These are phyloP conservation scores for Tretioscincus oriximinensis DNA, from an alignment of 2,113 vertebrate genomes.

Conservation along the genomic window DNA sequence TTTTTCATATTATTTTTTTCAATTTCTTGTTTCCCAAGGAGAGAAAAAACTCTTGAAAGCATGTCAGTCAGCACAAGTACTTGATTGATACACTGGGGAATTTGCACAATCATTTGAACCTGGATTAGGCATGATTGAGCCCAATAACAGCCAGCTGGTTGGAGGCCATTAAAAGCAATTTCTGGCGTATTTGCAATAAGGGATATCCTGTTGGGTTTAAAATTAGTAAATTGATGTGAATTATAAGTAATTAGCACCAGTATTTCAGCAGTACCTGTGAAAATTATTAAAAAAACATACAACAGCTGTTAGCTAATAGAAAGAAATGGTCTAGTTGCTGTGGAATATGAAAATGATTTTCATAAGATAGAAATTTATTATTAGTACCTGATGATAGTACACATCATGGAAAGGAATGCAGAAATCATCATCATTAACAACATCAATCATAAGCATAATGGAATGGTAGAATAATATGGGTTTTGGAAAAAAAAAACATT, in stretches of 20 bases:
- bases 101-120: conserved; percentile 32
- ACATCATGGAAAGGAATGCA: neutral
- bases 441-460: neutral
- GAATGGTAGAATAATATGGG: neutral
- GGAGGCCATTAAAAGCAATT: conserved; percentile 47
- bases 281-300: conserved; percentile 55
- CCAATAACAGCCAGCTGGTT: conserved; percentile 41
- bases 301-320: conserved; percentile 57
- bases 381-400: neutral
- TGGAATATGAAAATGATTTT: conserved; percentile 37
- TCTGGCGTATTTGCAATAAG: conserved; percentile 35
- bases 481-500: neutral
- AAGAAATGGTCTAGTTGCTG: conserved; percentile 36
- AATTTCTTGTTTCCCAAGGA: rapidly evolving
- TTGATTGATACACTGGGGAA: conserved; percentile 7
- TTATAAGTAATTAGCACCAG: conserved; percentile 64
- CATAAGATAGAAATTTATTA: conserved; percentile 19
- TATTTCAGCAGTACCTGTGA: conserved; percentile 50
- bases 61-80: neutral
- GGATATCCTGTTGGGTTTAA: conserved; percentile 47
- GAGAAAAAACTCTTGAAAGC: conserved; percentile 9
- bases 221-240: conserved; percentile 65
- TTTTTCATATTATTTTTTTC: conserved; percentile 9
- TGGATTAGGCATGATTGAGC: conserved; percentile 15
- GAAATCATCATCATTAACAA: neutral